Conservation (phyloP, 2,797 vertebrate genomes). For the Antrozous pallidus region DNA sequence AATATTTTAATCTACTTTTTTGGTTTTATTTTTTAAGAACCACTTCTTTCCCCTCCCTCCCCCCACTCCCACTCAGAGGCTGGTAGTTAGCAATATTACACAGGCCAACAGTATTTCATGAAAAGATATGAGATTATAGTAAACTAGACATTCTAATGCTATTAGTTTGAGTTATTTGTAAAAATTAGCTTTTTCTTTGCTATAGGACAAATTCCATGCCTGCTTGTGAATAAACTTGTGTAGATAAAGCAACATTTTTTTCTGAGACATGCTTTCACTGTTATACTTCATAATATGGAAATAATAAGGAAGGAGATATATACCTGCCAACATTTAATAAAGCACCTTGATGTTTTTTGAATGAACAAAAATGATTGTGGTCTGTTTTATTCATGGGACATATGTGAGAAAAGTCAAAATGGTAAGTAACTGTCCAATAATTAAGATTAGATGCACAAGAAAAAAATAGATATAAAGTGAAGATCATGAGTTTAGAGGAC, state of each 20-base stretch:
- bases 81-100: not conserved
- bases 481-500: not conserved
- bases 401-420: constrained; percentile 19
- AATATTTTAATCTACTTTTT: not conserved
- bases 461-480: constrained; percentile 1
- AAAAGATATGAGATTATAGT: not conserved
- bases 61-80: not conserved
- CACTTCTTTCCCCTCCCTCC: not conserved
- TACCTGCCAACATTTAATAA: not conserved
- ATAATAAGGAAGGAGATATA: not conserved
- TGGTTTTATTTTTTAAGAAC: not conserved
- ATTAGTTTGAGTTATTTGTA: not conserved
- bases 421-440: not conserved
- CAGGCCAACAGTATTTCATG: not conserved
- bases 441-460: not conserved
- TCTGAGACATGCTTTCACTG: not conserved
- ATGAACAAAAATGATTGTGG: not conserved
- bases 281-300: not conserved
- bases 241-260: not conserved
- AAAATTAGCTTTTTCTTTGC: not conserved
- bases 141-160: not conserved
- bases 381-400: not conserved
- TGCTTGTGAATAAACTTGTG: not conserved
- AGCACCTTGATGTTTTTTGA: not conserved
- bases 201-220: not conserved